Evolutionary conservation across 2,888 invertebrate genomes (phyloP).

Genomic region (Mesorhabditis sp.): DNA sequence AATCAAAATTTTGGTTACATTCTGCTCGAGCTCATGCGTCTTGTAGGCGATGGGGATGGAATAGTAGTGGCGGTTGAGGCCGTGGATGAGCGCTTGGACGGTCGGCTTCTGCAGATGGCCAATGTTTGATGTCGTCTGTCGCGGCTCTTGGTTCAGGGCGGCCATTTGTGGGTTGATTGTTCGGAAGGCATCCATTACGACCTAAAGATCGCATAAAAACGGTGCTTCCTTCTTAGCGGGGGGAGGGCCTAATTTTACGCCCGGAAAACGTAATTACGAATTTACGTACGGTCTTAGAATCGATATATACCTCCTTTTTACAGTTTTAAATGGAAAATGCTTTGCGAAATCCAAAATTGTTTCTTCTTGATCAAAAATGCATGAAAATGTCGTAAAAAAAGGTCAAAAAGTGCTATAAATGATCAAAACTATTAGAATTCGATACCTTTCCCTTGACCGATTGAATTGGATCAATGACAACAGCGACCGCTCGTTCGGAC

Average conservation of each 20-base stretch:
- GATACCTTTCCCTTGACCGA: slow-evolving; percentile 80
- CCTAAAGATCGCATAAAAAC: slow-evolving; percentile 65
- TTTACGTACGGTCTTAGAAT: too few relatives aligned
- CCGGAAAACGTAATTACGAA: too few relatives aligned
- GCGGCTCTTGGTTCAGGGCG: slow-evolving; percentile 93
- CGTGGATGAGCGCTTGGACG: slow-evolving; percentile 93
- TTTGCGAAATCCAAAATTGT: too few relatives aligned
- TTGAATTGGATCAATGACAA: slow-evolving; percentile 97
- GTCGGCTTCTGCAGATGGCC: slow-evolving; percentile 97
- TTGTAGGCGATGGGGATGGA: slow-evolving; percentile 98
- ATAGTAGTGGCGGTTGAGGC: slow-evolving; percentile 95
- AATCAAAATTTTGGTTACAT: slow-evolving; percentile 60
- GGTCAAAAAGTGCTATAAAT: too few relatives aligned
- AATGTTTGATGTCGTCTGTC: slow-evolving; percentile 96
- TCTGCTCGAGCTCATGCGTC: slow-evolving; percentile 96
- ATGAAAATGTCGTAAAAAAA: too few relatives aligned
- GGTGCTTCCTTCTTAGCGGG: too few relatives aligned
- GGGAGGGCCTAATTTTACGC: too few relatives aligned
- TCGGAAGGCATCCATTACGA: slow-evolving; percentile 97
- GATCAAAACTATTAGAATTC: not conserved
- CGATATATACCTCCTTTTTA: too few relatives aligned
- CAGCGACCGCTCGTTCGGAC: slow-evolving; percentile 92
- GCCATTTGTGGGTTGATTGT: slow-evolving; percentile 98
- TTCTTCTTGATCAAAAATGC: too few relatives aligned
- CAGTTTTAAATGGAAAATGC: too few relatives aligned